Conservation (phyloP, 2,797 vertebrate species). For the Chlorospingus flavigularis region DNA sequence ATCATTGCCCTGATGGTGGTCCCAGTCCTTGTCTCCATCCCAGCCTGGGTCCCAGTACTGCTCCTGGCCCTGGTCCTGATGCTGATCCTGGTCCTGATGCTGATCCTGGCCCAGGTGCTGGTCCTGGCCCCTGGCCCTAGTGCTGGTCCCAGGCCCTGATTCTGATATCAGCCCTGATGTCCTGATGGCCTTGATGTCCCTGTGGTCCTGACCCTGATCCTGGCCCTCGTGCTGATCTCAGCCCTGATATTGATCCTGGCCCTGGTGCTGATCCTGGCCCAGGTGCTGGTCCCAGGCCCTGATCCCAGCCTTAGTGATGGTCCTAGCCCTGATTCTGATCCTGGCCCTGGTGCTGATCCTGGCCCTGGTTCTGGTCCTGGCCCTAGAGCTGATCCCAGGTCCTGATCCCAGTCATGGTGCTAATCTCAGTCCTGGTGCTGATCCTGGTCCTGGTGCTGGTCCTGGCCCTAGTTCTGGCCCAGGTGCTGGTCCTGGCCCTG, state of each 20-base stretch:
- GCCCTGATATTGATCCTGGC: too few species aligned
- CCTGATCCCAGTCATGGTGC: background rate
- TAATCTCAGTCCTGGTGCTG: rapidly evolving
- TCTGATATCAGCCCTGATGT: background rate
- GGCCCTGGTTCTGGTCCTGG: too few species aligned
- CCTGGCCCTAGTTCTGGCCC: too few species aligned
- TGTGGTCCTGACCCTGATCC: background rate
- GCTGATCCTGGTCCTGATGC: too few species aligned
- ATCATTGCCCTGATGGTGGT: background rate
- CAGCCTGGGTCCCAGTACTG: rapidly evolving
- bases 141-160: background rate
- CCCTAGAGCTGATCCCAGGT: too few species aligned
- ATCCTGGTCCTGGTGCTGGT: rapidly evolving
- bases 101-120: too few species aligned
- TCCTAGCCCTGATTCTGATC: background rate
- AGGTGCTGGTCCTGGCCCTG: too few species aligned
- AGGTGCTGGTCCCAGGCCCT: rapidly evolving
- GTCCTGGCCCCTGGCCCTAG: too few species aligned
- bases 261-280: rapidly evolving
- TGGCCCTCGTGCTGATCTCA: too few species aligned
- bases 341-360: too few species aligned
- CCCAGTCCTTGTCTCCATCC: background rate
- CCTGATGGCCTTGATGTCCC: too few species aligned
- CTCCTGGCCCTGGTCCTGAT: too few species aligned
- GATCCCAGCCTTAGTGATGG: rapidly evolving